A percentile compares a stretch with the other conserved stretches of the same genome.
These are phyloP conservation scores for Brachionichthys hirsutus DNA, from an alignment of 2,113 vertebrate species.

Conservation along the genomic window DNA sequence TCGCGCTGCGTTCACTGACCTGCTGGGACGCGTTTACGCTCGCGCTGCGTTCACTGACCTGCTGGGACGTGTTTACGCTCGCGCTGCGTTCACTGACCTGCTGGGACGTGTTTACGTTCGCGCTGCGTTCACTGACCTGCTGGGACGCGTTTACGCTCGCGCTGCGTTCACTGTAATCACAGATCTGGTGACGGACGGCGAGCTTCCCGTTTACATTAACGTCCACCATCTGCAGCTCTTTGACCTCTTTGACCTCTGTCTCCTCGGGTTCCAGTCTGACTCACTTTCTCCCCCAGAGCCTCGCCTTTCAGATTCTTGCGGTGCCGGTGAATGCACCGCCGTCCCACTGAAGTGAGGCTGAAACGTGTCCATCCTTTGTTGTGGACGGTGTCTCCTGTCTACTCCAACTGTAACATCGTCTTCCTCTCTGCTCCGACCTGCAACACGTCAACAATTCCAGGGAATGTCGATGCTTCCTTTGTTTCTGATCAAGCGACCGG, in stretches of 20 bases:
- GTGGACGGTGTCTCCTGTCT: no score
- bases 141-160: slow-evolving; percentile 22
- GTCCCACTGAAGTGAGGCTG: background rate
- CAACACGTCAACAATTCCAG: background rate
- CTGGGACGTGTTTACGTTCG: no score
- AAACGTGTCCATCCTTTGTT: background rate
- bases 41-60: no score
- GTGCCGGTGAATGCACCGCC: background rate
- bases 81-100: no score
- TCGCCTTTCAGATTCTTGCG: background rate
- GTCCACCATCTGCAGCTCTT: slow-evolving; percentile 25
- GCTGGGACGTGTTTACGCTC: no score
- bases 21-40: no score
- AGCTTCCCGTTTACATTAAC: slow-evolving; percentile 50
- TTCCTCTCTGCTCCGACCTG: no score
- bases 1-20: no score
- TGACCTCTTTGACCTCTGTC: slow-evolving; percentile 4
- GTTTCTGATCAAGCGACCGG: background rate
- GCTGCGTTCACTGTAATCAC: slow-evolving; percentile 31
- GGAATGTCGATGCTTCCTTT: background rate
- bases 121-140: slow-evolving; percentile 19
- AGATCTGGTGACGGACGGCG: slow-evolving; percentile 8
- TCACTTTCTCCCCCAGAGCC: slow-evolving; percentile 6
- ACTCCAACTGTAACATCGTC: no score
- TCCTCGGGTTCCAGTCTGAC: slow-evolving; percentile 6